Evolutionary conservation across 2,797 vertebrate genomes (phyloP).

Genomic region (Girardinus metallicus): DNA sequence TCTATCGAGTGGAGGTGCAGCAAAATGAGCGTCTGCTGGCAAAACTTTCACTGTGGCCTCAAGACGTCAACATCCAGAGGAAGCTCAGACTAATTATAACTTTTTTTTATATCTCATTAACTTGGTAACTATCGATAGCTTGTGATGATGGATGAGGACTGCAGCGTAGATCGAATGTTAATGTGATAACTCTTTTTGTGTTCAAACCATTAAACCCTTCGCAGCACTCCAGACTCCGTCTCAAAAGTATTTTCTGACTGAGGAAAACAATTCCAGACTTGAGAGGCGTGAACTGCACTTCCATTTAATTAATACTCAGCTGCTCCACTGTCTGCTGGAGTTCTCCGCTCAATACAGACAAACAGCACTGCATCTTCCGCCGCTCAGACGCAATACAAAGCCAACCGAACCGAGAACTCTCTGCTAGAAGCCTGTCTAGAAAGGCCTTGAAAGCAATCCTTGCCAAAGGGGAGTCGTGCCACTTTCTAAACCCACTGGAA

Average conservation of each 20-base stretch:
- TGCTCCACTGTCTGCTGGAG: background rate
- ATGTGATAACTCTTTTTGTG: background rate
- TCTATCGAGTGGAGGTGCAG: background rate
- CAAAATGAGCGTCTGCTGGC: background rate
- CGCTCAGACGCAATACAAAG: background rate
- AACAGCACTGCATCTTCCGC: background rate
- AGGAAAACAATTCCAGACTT: slow-evolving; percentile 2
- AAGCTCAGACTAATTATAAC: background rate
- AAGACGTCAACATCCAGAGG: background rate
- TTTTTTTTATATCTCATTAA: background rate
- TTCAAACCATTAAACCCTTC: background rate
- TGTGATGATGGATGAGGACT: background rate
- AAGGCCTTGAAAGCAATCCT: background rate
- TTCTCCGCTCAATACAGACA: background rate
- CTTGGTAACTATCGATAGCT: background rate
- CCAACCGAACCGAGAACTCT: background rate
- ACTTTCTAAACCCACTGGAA: background rate
- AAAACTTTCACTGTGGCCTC: background rate
- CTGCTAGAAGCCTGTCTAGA: background rate
- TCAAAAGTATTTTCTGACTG: background rate
- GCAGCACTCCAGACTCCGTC: background rate
- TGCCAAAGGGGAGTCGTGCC: background rate
- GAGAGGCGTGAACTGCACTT: slow-evolving; percentile 1
- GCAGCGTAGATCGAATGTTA: background rate
- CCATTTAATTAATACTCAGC: slow-evolving; percentile 1